These are phyloP conservation scores for Drosophila picticornis DNA, from an alignment of 2,888 invertebrate genomes.

Conservation along the genomic window DNA sequence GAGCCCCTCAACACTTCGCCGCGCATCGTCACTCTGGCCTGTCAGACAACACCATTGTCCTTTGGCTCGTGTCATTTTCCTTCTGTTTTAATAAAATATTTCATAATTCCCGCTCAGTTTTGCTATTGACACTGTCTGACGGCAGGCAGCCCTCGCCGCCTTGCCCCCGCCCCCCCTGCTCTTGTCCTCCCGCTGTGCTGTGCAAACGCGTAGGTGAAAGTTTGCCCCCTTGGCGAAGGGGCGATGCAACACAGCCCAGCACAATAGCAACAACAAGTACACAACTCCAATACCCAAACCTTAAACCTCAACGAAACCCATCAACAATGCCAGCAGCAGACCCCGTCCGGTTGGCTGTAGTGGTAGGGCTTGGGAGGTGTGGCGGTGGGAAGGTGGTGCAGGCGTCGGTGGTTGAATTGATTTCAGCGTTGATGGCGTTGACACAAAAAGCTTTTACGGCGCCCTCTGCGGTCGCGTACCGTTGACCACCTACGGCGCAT, in stretches of 20 bases:
- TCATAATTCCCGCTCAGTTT: constrained; percentile 76
- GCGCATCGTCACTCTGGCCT: background rate
- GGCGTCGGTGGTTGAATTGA: constrained; percentile 72
- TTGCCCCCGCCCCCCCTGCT: background rate
- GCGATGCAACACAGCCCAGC: constrained; percentile 21
- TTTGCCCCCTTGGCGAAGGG: constrained; percentile 42
- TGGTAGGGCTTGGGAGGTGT: background rate
- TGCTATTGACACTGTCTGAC: constrained; percentile 80
- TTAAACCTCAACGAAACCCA: constrained; percentile 56
- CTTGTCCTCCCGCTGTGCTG: constrained; percentile 71
- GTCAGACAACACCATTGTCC: constrained; percentile 18
- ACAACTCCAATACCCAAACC: background rate
- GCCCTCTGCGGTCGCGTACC: constrained; percentile 80
- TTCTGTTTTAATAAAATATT: constrained; percentile 79
- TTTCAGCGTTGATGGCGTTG: constrained; percentile 82
- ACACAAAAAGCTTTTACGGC: constrained; percentile 83
- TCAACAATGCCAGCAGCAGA: constrained; percentile 69
- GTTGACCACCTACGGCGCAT: constrained; percentile 78
- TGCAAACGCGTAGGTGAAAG: constrained; percentile 74
- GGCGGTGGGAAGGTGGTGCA: constrained; percentile 28
- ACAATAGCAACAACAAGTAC: constrained; percentile 20
- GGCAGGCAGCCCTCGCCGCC: constrained; percentile 57
- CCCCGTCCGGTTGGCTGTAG: constrained; percentile 21
- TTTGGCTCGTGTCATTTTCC: constrained; percentile 44
- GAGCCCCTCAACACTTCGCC: background rate